Percentiles rank a stretch among this genome's conserved stretches.
phyloP scores from a whole-genome alignment of 2,113 vertebrate species.

The Acanthisitta chloris region DNA sequence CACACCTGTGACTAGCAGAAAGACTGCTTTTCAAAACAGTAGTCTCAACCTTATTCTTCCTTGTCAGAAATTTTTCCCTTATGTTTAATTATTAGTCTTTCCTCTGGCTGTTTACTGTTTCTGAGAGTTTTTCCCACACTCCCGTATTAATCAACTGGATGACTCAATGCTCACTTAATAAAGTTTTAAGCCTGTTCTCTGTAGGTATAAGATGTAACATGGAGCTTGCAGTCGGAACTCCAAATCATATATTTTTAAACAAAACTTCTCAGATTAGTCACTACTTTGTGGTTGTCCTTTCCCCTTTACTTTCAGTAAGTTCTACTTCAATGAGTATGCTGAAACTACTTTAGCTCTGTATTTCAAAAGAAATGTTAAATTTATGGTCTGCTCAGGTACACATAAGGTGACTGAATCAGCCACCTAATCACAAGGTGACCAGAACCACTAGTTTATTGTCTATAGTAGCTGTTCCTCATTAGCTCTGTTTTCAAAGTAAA shows the following conservation, averaged over 20 bases:
- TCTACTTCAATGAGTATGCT: background rate
- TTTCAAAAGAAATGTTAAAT: background rate
- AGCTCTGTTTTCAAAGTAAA: background rate
- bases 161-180: background rate
- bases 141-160: fast-evolving
- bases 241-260: background rate
- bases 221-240: background rate
- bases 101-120: background rate
- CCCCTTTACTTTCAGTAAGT: background rate
- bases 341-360: background rate
- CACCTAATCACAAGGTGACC: background rate
- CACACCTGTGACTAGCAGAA: fast-evolving
- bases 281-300: background rate
- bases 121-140: background rate
- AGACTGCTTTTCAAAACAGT: background rate
- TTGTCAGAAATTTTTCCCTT: background rate
- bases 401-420: background rate
- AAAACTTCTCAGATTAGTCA: background rate
- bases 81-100: background rate
- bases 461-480: background rate
- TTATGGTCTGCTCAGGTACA: background rate
- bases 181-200: background rate
- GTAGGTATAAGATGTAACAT: background rate
- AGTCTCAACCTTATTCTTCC: background rate
- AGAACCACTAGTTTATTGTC: background rate